Percentiles rank a stretch among this genome's conserved stretches.
Evolutionary conservation across 2,113 vertebrate genomes (phyloP).

Genomic region (Coryphaenoides rupestris): DNA sequence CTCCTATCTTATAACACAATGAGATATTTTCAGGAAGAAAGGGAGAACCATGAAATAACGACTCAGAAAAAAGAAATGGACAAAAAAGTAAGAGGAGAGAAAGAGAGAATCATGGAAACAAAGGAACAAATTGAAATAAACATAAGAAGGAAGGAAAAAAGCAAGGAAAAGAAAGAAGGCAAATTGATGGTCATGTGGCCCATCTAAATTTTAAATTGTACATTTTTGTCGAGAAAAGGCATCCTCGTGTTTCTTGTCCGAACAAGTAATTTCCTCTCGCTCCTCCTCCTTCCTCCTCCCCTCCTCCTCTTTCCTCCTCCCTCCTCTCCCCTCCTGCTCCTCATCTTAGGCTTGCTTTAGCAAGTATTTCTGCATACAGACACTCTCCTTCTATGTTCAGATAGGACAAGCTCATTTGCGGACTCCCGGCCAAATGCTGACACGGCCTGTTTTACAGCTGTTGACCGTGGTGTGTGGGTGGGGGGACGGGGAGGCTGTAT

Average conservation of each 20-base stretch:
- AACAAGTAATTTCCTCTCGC: constrained; percentile 69
- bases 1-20: too few relatives aligned
- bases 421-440: constrained; percentile 76
- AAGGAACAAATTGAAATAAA: not conserved
- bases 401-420: constrained; percentile 84
- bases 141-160: constrained; percentile 14
- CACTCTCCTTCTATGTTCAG: constrained; percentile 77
- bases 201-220: constrained; percentile 70
- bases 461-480: constrained; percentile 43
- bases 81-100: constrained; percentile 42
- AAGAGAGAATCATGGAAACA: constrained; percentile 49
- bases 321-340: too few relatives aligned
- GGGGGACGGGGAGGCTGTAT: constrained; percentile 22
- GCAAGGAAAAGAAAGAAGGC: constrained; percentile 39
- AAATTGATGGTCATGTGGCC: constrained; percentile 68
- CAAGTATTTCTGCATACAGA: constrained; percentile 72
- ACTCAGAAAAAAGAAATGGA: constrained; percentile 21
- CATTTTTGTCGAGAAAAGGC: constrained; percentile 73
- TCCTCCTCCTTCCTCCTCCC: constrained; percentile 13
- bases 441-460: constrained; percentile 70
- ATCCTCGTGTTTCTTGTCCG: constrained; percentile 75
- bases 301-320: too few relatives aligned
- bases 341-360: constrained; percentile 70
- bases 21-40: constrained; percentile 32
- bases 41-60: constrained; percentile 27